phyloP scores from a whole-genome alignment of 2,888 invertebrate species.

The Anorthoa munda region DNA sequence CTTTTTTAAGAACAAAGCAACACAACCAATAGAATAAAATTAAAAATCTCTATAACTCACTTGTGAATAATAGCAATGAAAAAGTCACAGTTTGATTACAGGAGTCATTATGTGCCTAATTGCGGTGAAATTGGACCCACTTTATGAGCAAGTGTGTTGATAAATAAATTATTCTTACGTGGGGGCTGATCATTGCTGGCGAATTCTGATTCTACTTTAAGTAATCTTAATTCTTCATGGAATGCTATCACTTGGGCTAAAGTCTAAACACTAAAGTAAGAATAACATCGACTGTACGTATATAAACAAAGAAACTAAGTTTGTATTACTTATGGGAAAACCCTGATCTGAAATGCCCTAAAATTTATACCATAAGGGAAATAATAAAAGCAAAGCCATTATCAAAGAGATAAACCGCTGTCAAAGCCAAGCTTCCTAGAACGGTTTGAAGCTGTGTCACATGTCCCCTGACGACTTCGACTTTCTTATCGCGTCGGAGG shows the following conservation, averaged over 20 bases:
- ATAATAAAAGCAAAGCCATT: constrained; percentile 2
- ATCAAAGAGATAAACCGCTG: constrained; percentile 30
- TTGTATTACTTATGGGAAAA: background rate
- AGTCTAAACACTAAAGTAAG: background rate
- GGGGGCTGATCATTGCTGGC: background rate
- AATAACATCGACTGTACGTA: background rate
- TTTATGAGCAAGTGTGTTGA: too few relatives aligned
- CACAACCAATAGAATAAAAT: too few relatives aligned
- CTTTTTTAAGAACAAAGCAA: too few relatives aligned
- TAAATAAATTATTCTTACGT: too few relatives aligned
- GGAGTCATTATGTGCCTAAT: too few relatives aligned
- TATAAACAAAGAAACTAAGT: too few relatives aligned
- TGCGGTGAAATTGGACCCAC: too few relatives aligned
- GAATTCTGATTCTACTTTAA: background rate
- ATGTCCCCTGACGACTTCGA: constrained; percentile 44
- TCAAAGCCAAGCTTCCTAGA: constrained; percentile 32
- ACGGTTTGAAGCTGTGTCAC: constrained; percentile 23
- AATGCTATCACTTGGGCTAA: too few relatives aligned
- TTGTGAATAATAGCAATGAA: too few relatives aligned
- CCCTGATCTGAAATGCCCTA: background rate
- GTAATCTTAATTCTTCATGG: background rate
- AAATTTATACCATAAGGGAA: background rate
- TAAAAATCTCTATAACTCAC: too few relatives aligned
- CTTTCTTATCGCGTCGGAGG: constrained; percentile 38
- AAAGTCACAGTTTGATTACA: too few relatives aligned